Evolutionary conservation across 2,113 vertebrate species (phyloP), one percentile per base, ranked within the genome.

Genomic region (Cisticola juncidis): DNA sequence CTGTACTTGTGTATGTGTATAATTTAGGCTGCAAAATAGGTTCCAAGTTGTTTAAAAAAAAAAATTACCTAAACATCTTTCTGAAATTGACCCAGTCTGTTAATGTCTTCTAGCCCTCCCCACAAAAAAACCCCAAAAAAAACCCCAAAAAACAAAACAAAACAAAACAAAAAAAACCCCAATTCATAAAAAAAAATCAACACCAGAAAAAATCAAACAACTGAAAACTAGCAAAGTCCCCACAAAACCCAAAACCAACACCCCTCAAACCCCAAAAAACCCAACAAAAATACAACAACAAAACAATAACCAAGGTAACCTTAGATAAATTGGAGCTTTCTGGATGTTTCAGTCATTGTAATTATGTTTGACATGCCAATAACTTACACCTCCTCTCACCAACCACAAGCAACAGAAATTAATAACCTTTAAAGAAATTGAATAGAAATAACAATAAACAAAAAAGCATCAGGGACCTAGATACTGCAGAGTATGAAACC

Each of bases 121-220:
- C 1, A 16, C 16, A 44, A 44, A 5, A 22, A 3, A 9, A 11
- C 0, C 1, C 2, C 26, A 40, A 79, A n/a, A 51, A 25, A 3
- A 9, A 11, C 0, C 1, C 2, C 26, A 40, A 79, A 51, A 25
- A 3, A 9, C n/a, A n/a, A n/a, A n/a, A n/a, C n/a, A n/a, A n/a
- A n/a, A n/a, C n/a, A n/a, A n/a, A n/a, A n/a, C n/a, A n/a, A n/a
- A n/a, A 51, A 25, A 3, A 9, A 11, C 0, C 1, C 2, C 26
- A 40, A 79, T 33, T 33, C 33, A 51, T 14, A 26, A 56, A 56
- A 29, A 14, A 35, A 4, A 38, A 38, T 38, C 38, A 61, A 31
- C 17, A 61, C 4, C 18, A 61, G 56, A 54, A 1, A 36, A 85
- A 40, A 60, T 22, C 13, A 86, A 68, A 14, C 5, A 42, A 53